These are phyloP conservation scores for Priocnemis perturbator DNA, from an alignment of 2,888 invertebrate species.

Conservation along the genomic window DNA sequence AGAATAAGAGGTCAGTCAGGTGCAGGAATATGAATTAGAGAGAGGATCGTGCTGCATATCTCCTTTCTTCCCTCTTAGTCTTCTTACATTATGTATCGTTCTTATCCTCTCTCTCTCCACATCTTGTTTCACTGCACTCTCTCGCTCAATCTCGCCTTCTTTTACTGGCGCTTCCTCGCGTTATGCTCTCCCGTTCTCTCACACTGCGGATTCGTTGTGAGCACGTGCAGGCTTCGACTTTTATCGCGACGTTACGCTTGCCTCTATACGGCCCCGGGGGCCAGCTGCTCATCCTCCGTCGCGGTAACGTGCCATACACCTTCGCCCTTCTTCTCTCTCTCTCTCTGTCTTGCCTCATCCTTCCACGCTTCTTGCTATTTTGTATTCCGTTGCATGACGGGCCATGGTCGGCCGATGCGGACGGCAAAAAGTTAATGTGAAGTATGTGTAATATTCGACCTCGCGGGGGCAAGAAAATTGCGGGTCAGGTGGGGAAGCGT, in stretches of 20 bases:
- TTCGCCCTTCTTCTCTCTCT: no score
- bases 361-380: background rate
- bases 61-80: background rate
- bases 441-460: no score
- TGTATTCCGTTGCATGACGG: no score
- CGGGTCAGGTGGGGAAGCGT: no score
- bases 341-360: background rate
- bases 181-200: background rate
- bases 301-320: background rate
- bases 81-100: background rate
- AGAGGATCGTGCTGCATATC: background rate
- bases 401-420: no score
- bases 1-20: conserved; percentile 72
- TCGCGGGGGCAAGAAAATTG: no score
- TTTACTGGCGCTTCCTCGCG: background rate
- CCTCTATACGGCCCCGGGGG: conserved; percentile 23
- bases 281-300: conserved; percentile 38
- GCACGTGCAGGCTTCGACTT: conserved; percentile 8
- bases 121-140: background rate
- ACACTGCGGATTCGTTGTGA: background rate
- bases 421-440: no score
- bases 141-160: conserved; percentile 4
- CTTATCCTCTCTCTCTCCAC: background rate
- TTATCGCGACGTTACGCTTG: conserved; percentile 33
- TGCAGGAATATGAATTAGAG: conserved; percentile 57